Evolutionary conservation across 2,113 vertebrate species (phyloP), one percentile per base, ranked within the genome.

Genomic region (Corythaixoides concolor): DNA sequence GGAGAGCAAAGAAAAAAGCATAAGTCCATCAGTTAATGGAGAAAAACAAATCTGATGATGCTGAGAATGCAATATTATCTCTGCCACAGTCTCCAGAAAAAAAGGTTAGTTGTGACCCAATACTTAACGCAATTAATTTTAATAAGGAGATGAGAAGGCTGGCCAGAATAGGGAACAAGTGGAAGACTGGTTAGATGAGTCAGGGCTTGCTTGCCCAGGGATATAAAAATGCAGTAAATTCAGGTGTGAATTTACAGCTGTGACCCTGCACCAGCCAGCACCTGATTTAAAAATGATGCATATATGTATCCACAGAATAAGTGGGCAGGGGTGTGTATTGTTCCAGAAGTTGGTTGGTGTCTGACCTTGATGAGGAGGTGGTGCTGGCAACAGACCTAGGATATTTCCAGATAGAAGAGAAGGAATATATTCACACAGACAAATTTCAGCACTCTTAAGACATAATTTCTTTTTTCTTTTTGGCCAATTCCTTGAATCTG

Each of bases 21-120:
- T 68, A 91, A 91, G 39, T 30, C 69, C 43, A 79, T 82, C 74
- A 79, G 69, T 88, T 91, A 94, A 95, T 60, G 49, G 73, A 90
- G 62, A 89, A 82, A 53, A 95, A 84, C 69, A 81, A 94, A 81
- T 86, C 43, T 64, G 56, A 78, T 78, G 69, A 81, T 70, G 43
- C n/a, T 66, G 80, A 68, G 69, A 92, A 75, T 39, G 60, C 64
- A 87, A 20, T 33, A 33, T 45, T 58, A 47, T 55, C 73, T 74
- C 68, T 92, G 52, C 8, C 17, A 88, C 35, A 88, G 72, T 45
- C 35, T 80, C 50, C 86, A 81, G 58, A 91, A 30, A 52, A 85
- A 62, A 66, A 78, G 7, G 37, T 84, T 89, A 43, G 20, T 55
- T 89, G 59, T 63, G 84, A 95, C 49, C 86, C 50, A 58, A 45